A percentile compares a stretch with the other conserved stretches of the same genome.
These are phyloP conservation scores for Lithophane leautieri DNA, from an alignment of 2,888 invertebrate genomes.

Conservation along the genomic window DNA sequence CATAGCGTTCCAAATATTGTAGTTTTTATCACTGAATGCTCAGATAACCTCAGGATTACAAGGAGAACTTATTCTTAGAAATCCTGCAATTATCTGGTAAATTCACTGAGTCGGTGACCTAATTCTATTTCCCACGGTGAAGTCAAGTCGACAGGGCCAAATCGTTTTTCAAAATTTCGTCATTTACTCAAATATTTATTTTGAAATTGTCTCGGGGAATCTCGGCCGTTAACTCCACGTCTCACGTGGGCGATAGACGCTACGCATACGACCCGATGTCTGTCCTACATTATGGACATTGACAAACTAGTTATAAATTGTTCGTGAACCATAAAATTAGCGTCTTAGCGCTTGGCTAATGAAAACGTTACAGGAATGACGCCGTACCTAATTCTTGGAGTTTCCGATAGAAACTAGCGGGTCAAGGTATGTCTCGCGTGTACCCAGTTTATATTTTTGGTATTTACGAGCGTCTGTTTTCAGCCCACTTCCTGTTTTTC, in stretches of 20 bases:
- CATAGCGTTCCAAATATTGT: conserved; percentile 29
- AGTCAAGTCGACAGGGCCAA: conserved; percentile 21
- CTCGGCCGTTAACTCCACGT: conserved; percentile 57
- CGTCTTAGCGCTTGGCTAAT: conserved; percentile 59
- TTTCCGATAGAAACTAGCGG: conserved; percentile 34
- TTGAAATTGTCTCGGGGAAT: conserved; percentile 59
- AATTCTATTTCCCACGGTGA: conserved; percentile 42
- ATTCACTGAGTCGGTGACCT: conserved; percentile 43
- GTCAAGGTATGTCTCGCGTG: conserved; percentile 50
- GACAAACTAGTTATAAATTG: conserved; percentile 70
- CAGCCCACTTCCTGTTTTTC: conserved; percentile 35
- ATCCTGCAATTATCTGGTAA: conserved; percentile 16
- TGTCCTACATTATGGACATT: conserved; percentile 70
- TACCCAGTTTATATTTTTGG: conserved; percentile 32
- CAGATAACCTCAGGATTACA: conserved; percentile 12
- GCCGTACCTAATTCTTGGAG: conserved; percentile 29
- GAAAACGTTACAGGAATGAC: conserved; percentile 55
- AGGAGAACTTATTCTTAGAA: conserved; percentile 8
- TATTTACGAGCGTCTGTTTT: conserved; percentile 41
- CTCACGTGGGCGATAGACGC: conserved; percentile 67
- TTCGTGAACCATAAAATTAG: conserved; percentile 61
- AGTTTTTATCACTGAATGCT: conserved; percentile 33
- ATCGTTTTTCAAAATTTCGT: conserved; percentile 64
- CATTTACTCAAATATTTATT: conserved; percentile 58
- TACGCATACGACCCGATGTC: conserved; percentile 58